Evolutionary conservation across 2,797 vertebrate genomes (phyloP).

Genomic region (Todus mexicanus): DNA sequence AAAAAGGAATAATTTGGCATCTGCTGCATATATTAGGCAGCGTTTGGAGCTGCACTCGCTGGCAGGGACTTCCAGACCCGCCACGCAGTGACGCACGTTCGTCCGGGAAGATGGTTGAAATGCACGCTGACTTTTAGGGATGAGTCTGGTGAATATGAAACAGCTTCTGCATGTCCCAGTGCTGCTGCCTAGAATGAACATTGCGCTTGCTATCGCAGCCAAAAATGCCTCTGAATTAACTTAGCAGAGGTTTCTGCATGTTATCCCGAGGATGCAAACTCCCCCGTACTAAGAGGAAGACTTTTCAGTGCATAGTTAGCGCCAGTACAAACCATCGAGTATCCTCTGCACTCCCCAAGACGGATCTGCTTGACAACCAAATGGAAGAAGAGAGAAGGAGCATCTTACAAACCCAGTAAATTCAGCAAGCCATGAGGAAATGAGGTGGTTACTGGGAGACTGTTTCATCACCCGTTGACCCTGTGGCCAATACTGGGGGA

Average conservation of each 20-base stretch:
- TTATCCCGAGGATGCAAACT: background rate
- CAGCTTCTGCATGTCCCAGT: background rate
- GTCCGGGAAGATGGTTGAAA: constrained; percentile 17
- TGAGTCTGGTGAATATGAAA: constrained; percentile 14
- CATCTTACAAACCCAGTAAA: background rate
- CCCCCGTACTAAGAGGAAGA: background rate
- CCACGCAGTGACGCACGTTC: constrained; percentile 7
- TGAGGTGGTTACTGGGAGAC: background rate
- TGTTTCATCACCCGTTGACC: background rate
- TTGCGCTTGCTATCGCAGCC: background rate
- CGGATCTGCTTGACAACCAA: background rate
- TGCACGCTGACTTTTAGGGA: background rate
- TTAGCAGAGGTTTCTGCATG: background rate
- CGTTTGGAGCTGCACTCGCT: constrained; percentile 12
- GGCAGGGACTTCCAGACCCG: constrained; percentile 27
- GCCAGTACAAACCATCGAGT: background rate
- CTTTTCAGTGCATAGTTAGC: background rate
- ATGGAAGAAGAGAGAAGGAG: background rate
- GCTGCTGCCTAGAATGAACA: background rate
- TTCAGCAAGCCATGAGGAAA: background rate
- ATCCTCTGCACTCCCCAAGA: background rate
- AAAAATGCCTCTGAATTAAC: background rate
- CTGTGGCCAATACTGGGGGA: background rate
- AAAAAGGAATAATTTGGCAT: constrained; percentile 58
- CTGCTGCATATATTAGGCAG: constrained; percentile 31